phyloP scores from a whole-genome alignment of 2,113 vertebrate species.

The Ictalurus furcatus region DNA sequence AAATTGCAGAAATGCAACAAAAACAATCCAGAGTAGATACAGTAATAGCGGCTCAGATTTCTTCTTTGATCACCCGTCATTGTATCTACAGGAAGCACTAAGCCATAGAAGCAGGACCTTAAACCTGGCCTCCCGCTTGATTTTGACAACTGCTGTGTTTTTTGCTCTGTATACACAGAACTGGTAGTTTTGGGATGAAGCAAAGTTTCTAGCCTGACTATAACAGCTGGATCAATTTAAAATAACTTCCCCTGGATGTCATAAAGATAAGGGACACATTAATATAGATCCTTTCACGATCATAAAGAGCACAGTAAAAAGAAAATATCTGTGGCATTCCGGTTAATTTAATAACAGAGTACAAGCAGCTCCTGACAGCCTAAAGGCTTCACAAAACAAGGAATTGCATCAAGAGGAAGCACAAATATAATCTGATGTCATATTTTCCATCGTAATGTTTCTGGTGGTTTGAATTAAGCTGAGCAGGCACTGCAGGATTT shows the following conservation, averaged over 20 bases:
- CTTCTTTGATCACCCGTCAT: background rate
- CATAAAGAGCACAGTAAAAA: slow-evolving; percentile 52
- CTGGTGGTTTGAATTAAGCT: background rate
- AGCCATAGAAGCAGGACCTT: background rate
- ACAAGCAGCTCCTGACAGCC: slow-evolving; percentile 57
- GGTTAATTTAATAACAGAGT: slow-evolving; percentile 61
- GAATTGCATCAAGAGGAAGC: background rate
- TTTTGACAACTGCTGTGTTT: background rate
- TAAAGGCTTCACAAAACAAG: slow-evolving; percentile 15
- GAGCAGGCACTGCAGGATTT: background rate
- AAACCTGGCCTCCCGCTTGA: background rate
- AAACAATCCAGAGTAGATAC: background rate
- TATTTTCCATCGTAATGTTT: background rate
- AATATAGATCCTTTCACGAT: slow-evolving; percentile 52
- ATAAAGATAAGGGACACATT: slow-evolving; percentile 47
- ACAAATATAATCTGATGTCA: slow-evolving; percentile 19
- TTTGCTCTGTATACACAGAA: background rate
- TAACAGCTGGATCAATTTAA: slow-evolving; percentile 10
- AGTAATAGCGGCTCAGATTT: background rate
- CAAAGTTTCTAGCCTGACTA: background rate
- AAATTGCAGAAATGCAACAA: background rate
- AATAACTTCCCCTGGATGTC: background rate
- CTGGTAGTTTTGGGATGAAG: background rate
- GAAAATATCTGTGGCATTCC: slow-evolving; percentile 59
- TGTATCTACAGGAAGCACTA: background rate